A percentile compares a stretch with the other conserved stretches of the same genome.
Evolutionary conservation across 1,140 invertebrate species (phyloP).

Genomic region (Leptinotarsa undecemlineata): DNA sequence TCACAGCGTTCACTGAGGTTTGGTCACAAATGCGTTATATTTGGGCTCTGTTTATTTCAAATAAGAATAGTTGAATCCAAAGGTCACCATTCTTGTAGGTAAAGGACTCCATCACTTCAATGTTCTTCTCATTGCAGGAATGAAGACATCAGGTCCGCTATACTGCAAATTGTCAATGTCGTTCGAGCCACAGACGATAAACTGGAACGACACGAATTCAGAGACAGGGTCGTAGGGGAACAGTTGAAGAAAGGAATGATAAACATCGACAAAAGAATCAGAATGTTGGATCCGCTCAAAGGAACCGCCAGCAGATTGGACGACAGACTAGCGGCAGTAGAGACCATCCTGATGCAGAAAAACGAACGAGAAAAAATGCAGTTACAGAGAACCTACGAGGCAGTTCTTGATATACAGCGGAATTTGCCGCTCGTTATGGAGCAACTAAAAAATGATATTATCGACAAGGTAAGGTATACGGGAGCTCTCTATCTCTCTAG

Average conservation of each 20-base stretch:
- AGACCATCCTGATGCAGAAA: slow-evolving; percentile 69
- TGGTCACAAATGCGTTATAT: too few relatives aligned
- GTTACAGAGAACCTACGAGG: slow-evolving; percentile 69
- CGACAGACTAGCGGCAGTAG: slow-evolving; percentile 69
- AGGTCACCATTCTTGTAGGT: too few relatives aligned
- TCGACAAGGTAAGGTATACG: slow-evolving; percentile 36
- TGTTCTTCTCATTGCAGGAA: slow-evolving; percentile 59
- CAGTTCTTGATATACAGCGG: slow-evolving; percentile 67
- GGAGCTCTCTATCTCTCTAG: too few relatives aligned
- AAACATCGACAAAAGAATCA: slow-evolving; percentile 71
- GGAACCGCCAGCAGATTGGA: slow-evolving; percentile 64
- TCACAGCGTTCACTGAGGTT: too few relatives aligned
- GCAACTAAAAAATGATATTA: slow-evolving; percentile 47
- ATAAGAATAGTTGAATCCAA: too few relatives aligned
- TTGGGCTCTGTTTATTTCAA: too few relatives aligned
- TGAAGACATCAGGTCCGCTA: slow-evolving; percentile 79
- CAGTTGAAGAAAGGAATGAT: slow-evolving; percentile 73
- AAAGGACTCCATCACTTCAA: too few relatives aligned
- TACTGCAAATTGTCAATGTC: slow-evolving; percentile 80
- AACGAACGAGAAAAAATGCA: slow-evolving; percentile 70
- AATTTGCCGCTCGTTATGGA: slow-evolving; percentile 61
- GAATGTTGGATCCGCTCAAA: slow-evolving; percentile 70
- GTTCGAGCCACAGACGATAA: slow-evolving; percentile 79
- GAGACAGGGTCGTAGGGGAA: slow-evolving; percentile 78
- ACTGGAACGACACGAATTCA: slow-evolving; percentile 79